Conservation (phyloP, 2,888 invertebrate genomes). For the Meteorus colon region DNA sequence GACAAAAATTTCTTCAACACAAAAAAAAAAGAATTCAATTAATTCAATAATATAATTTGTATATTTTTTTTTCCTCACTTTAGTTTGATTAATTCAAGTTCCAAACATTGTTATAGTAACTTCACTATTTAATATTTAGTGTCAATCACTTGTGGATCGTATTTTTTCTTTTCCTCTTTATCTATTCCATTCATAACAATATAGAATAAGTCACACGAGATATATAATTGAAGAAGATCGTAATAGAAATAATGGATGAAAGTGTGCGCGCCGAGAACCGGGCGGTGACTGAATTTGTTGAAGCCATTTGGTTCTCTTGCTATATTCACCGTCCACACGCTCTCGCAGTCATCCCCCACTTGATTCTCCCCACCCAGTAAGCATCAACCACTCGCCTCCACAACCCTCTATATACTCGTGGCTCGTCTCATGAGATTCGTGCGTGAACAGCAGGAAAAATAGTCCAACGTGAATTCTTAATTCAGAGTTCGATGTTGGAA, state of each 20-base stretch:
- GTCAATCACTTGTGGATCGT: neutral
- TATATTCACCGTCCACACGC: conserved; percentile 52
- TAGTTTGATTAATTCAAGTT: neutral
- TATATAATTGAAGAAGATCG: neutral
- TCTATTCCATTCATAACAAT: neutral
- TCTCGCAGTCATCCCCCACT: conserved; percentile 47
- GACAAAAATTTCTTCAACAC: neutral
- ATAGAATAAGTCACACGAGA: conserved; percentile 13
- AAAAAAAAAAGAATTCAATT: neutral
- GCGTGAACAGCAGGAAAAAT: conserved; percentile 4
- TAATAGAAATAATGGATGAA: conserved; percentile 43
- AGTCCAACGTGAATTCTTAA: neutral
- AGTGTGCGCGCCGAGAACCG: conserved; percentile 71
- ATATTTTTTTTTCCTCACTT: neutral
- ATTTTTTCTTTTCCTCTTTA: neutral
- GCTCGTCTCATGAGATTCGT: neutral
- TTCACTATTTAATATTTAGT: neutral
- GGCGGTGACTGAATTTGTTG: conserved; percentile 70
- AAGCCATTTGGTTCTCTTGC: conserved; percentile 47
- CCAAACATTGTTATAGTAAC: neutral
- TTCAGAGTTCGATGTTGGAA: no score
- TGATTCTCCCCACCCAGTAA: conserved; percentile 18
- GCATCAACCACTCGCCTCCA: conserved; percentile 9
- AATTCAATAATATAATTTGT: neutral
- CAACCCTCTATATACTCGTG: conserved; percentile 9